Conservation (phyloP, 2,888 invertebrate genomes). For the Drepana falcataria region DNA sequence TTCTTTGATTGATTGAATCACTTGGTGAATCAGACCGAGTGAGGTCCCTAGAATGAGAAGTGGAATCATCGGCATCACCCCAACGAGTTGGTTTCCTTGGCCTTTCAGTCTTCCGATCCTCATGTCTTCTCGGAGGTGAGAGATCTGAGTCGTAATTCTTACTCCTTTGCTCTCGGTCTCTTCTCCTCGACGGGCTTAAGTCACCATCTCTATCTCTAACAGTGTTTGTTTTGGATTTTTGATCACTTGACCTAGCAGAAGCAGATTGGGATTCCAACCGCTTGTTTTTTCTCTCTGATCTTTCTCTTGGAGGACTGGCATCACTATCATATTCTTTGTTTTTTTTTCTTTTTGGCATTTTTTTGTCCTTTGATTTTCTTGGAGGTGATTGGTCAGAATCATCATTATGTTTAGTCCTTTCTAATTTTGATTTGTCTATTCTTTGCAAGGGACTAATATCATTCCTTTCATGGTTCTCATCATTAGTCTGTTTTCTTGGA, state of each 20-base stretch:
- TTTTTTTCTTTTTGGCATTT: neutral
- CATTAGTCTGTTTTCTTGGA: slow-evolving; percentile 19
- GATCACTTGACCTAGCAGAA: no score
- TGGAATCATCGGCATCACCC: slow-evolving; percentile 26
- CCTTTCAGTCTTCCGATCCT: slow-evolving; percentile 11
- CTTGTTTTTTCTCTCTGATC: neutral
- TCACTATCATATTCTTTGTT: slow-evolving; percentile 6
- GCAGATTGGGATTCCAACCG: no score
- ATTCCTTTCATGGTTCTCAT: slow-evolving; percentile 12
- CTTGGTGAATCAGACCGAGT: slow-evolving; percentile 10
- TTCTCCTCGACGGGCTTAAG: slow-evolving; percentile 52
- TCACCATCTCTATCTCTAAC: slow-evolving; percentile 59
- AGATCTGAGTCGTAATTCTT: slow-evolving; percentile 25
- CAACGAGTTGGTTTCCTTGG: slow-evolving; percentile 38
- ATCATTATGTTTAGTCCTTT: neutral
- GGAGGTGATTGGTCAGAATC: slow-evolving; percentile 12
- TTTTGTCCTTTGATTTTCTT: slow-evolving; percentile 9
- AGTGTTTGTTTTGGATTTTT: no score
- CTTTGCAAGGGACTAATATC: slow-evolving; percentile 46
- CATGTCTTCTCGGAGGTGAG: slow-evolving; percentile 27
- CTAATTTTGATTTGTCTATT: slow-evolving; percentile 10
- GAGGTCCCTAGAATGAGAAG: neutral
- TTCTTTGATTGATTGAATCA: neutral
- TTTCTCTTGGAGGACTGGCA: slow-evolving; percentile 15
- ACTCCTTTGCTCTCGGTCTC: slow-evolving; percentile 8